Base-by-base conservation (phyloP, 2,797 vertebrate genomes). In the Delichon dasypus region DNA sequence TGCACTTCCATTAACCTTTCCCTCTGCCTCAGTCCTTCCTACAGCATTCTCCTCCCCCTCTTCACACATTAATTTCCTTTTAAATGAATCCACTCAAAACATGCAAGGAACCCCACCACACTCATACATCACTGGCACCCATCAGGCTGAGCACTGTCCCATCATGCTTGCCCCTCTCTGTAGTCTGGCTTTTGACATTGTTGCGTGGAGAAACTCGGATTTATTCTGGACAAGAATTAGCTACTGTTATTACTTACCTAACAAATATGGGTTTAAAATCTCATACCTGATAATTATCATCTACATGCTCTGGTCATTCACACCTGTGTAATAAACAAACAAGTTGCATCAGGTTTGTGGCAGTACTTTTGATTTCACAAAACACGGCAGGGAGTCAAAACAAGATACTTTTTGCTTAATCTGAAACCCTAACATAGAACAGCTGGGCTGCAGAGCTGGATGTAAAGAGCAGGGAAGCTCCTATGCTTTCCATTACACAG, bases 341-440 rank as follows among this genome's bases (percentile, higher is more conserved):
- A 95, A 90, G 94, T 93, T 95, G 91, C 89, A 84, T 88, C 94
- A 95, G 64, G 70, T 92, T 81, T 82, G 88, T 88, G 92, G 94
- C 88, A 90, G 92, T 50, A 84, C 71, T 80, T 75, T 8, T 85
- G 79, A 93, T 95, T 92, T 93, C 93, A 88, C 85, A 95, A 95
- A 95, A 92, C 2, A 0, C 7, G 0, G 10, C 75, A 68, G 29
- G 62, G 77, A 85, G 68, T 90, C 86, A 85, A 92, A 91, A 45
- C 88, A 90, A 90, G 61, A 17, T 29, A 57, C 16, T 78, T 91
- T 85, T 55, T 87, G 38, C 53, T 67, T 64, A 64, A 89, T 36
- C 27, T 72, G 62, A 88, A 76, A 48, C 53, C 48, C 17, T 21
- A 64, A 67, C 3, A 64, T 21, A 60, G 0, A 5, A 67, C 54